Percentiles rank a stretch among this genome's conserved stretches.
Conservation (phyloP, 2,113 vertebrate species). For the Camelus bactrianus region DNA sequence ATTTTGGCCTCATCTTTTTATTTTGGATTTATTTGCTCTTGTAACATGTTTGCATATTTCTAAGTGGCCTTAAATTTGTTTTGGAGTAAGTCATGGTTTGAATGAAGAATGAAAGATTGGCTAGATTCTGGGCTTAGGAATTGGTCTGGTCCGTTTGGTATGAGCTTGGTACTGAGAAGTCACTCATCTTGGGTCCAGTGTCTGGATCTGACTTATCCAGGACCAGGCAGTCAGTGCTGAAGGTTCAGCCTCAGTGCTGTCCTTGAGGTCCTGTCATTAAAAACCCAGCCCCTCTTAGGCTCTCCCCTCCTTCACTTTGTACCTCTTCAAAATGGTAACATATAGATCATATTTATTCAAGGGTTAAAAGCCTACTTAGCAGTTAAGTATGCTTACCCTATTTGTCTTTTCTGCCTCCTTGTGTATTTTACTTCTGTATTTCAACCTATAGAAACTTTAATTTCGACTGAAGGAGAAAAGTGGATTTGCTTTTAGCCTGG, state of each 20-base stretch:
- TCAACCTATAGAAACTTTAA: slow-evolving; percentile 14
- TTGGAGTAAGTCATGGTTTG: not conserved
- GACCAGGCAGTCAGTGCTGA: not conserved
- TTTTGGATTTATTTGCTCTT: slow-evolving; percentile 4
- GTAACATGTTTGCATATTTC: not conserved
- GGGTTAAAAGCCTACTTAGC: not conserved
- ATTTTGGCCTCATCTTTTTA: not conserved
- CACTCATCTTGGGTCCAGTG: not conserved
- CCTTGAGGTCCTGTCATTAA: not conserved
- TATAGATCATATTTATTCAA: not conserved
- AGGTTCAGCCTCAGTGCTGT: not conserved
- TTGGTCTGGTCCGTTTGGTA: not conserved
- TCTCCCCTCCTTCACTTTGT: not conserved
- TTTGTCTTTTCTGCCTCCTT: slow-evolving; percentile 35
- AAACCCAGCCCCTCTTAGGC: not conserved
- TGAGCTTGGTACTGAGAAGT: not conserved
- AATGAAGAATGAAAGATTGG: not conserved
- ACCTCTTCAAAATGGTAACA: not conserved
- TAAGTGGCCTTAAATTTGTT: not conserved
- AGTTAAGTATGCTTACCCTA: not conserved
- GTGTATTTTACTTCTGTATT: not conserved
- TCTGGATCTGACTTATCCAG: not conserved
- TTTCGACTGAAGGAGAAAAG: slow-evolving; percentile 11
- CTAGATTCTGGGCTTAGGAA: not conserved
- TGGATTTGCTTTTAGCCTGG: not conserved